These are phyloP conservation scores for Argyresthia albistria DNA, from an alignment of 2,888 invertebrate genomes.

Conservation along the genomic window DNA sequence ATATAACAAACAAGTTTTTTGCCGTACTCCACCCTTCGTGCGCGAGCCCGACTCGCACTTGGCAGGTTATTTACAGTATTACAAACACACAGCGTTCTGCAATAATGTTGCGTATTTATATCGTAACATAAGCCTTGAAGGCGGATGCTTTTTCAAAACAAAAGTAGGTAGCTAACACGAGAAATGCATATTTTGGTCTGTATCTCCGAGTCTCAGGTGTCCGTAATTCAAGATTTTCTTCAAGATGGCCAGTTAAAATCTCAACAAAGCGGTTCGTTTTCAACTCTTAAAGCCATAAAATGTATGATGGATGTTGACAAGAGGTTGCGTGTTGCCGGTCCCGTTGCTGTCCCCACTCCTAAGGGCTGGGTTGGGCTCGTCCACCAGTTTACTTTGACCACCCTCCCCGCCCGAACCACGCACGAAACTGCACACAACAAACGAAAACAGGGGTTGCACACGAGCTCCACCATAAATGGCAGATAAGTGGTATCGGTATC, in stretches of 20 bases:
- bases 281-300: conserved; percentile 53
- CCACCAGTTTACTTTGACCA: conserved; percentile 34
- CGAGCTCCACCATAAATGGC: neutral
- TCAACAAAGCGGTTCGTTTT: conserved; percentile 42
- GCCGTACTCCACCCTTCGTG: too few relatives aligned
- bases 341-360: conserved; percentile 55
- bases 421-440: neutral
- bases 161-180: too few relatives aligned
- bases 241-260: conserved; percentile 1
- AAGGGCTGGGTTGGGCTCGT: conserved; percentile 40
- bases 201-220: too few relatives aligned
- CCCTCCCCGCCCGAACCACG: conserved; percentile 22
- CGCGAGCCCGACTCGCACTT: too few relatives aligned
- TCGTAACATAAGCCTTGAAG: too few relatives aligned
- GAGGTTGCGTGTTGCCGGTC: conserved; percentile 54
- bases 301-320: conserved; percentile 64
- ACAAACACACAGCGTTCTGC: too few relatives aligned
- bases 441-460: neutral
- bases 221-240: neutral
- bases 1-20: too few relatives aligned
- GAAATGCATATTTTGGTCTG: too few relatives aligned
- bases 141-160: too few relatives aligned
- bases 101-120: too few relatives aligned
- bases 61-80: too few relatives aligned
- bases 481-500: conserved; percentile 28